Conservation (phyloP, 2,113 vertebrate genomes). For the Chauna torquata region DNA sequence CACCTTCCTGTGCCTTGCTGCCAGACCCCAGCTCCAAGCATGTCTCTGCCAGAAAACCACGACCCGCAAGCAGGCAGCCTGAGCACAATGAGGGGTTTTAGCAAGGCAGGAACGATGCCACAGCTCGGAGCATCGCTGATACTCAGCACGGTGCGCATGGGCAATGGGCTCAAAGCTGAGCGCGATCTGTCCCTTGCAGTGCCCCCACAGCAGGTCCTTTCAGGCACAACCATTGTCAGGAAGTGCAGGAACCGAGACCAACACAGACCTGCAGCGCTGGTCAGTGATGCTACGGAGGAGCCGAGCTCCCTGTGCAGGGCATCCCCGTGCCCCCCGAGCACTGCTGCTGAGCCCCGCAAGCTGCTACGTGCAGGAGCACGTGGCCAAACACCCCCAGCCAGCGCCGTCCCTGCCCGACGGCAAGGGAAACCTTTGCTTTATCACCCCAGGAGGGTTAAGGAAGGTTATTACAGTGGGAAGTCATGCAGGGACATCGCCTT, state of each 20-base stretch:
- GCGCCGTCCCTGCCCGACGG: background rate
- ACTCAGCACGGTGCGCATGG: fast-evolving
- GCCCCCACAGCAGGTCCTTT: background rate
- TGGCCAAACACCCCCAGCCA: background rate
- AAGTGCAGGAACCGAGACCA: background rate
- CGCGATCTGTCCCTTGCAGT: background rate
- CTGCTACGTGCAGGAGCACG: too few relatives aligned
- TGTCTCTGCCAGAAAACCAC: fast-evolving
- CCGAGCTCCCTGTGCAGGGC: background rate
- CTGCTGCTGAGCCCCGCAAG: too few relatives aligned
- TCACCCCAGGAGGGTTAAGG: background rate
- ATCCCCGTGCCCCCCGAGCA: too few relatives aligned
- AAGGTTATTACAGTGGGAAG: background rate
- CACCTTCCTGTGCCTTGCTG: background rate
- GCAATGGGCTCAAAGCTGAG: background rate
- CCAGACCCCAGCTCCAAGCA: background rate
- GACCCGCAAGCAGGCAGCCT: background rate
- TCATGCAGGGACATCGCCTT: background rate
- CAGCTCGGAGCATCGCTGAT: background rate
- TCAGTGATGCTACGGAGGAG: background rate
- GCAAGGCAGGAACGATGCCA: background rate
- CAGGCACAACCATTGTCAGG: background rate
- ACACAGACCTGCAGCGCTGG: fast-evolving
- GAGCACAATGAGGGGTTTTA: fast-evolving
- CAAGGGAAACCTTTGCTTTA: background rate